Base-by-base conservation (phyloP, 2,113 vertebrate genomes). In the Perca schrenkii region DNA sequence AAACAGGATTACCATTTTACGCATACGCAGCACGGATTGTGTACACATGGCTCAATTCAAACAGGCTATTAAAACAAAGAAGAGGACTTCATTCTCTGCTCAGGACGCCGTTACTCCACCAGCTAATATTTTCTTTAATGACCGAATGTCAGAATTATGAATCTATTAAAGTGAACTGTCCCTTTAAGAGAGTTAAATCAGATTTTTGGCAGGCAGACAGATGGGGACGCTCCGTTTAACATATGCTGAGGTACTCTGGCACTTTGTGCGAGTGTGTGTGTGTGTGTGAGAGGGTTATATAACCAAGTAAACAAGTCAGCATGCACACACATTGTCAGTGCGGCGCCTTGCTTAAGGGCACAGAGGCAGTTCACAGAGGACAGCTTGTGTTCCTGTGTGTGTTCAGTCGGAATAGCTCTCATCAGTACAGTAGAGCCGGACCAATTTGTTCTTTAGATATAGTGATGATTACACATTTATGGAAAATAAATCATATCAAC, bases 201-300 rank as follows among this genome's bases (percentile, higher is more conserved):
- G 57, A 43, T 28, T 62, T 72, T 47, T 68, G 77, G 73, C 57
- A 62, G 58, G 57, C 28, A 40, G 76, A 79, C 83, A 85, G 79
- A 82, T 73, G 83, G 83, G 70, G 82, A 79, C 72, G 82, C 79
- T 88, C 66, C 74, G n/a, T 72, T 77, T 58, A 85, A 77, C 83
- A 82, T 85, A 77, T 80, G 86, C 75, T 77, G 79, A 82, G 83
- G 73, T 81, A 70, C 63, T 52, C 85, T 73, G 77, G 60, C 82
- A 75, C 61, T 53, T 22, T 68, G 62, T 65, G 36, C 25, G 25
- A 25, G 25, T 63, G 58, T 64, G 19, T 70, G 54, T 73, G 70
- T 73, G 61, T 46, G 67, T 66, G 52, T 60, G 52, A n/a, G 56
- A 25, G 25, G 17, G 28, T 88, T 88, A 82, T 49, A 58, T 85